These are phyloP conservation scores for Lepus europaeus DNA, from an alignment of 2,113 vertebrate genomes.

Conservation along the genomic window DNA sequence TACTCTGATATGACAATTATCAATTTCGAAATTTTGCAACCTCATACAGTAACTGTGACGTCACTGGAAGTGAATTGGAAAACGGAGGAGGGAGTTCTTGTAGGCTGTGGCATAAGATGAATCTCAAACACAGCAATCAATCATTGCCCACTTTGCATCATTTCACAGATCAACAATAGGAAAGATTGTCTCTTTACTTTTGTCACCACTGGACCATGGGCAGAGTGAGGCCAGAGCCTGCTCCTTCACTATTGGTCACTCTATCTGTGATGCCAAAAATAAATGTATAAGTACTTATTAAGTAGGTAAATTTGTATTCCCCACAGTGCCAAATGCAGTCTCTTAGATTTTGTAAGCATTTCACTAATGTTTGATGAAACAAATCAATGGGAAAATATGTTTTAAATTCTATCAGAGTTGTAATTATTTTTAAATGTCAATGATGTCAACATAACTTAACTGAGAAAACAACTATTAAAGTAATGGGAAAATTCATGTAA, in stretches of 20 bases:
- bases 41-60: not conserved
- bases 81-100: not conserved
- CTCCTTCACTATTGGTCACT: not conserved
- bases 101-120: not conserved
- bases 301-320: not conserved
- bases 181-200: not conserved
- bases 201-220: not conserved
- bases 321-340: not conserved
- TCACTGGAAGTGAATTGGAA: not conserved
- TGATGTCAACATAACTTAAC: slow-evolving; percentile 51
- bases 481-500: slow-evolving; percentile 21
- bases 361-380: not conserved
- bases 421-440: slow-evolving; percentile 75
- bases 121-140: not conserved
- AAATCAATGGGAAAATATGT: slow-evolving; percentile 7
- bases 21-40: not conserved
- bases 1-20: not conserved
- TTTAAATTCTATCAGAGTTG: slow-evolving; percentile 38
- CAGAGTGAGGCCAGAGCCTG: not conserved
- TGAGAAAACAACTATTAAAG: slow-evolving; percentile 60
- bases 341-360: not conserved
- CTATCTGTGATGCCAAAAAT: not conserved
- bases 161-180: not conserved
- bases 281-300: not conserved
- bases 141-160: not conserved